Conservation (phyloP, 2,113 vertebrate genomes). For the Megalops atlanticus region DNA sequence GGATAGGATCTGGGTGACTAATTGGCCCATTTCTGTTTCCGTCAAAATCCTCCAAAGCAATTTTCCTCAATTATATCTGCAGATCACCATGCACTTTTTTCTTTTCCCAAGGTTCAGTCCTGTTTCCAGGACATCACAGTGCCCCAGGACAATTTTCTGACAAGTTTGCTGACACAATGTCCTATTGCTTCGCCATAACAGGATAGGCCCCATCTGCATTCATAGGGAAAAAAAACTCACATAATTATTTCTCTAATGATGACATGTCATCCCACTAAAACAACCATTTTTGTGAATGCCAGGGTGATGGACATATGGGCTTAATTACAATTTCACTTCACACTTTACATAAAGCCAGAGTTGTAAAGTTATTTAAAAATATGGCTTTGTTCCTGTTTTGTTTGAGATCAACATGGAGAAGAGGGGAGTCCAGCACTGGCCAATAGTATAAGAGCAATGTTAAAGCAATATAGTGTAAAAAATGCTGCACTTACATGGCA, state of each 20-base stretch:
- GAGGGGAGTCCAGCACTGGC: too few species aligned
- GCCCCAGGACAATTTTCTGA: slow-evolving; percentile 48
- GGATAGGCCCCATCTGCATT: background rate
- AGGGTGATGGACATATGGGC: background rate
- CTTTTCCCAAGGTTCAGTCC: slow-evolving; percentile 60
- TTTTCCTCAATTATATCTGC: slow-evolving; percentile 78
- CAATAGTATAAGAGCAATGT: too few species aligned
- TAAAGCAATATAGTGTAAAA: too few species aligned
- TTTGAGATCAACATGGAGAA: too few species aligned
- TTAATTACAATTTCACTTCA: too few species aligned
- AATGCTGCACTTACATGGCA: too few species aligned
- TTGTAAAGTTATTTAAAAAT: too few species aligned
- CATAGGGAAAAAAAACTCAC: background rate
- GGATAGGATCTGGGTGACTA: slow-evolving; percentile 67
- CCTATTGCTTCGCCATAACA: background rate
- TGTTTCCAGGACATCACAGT: slow-evolving; percentile 60
- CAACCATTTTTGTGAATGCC: background rate
- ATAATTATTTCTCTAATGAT: too few species aligned
- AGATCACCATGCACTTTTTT: slow-evolving; percentile 70
- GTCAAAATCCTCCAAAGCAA: slow-evolving; percentile 75
- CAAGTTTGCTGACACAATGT: slow-evolving; percentile 5
- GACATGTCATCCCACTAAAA: background rate
- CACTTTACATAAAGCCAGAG: too few species aligned
- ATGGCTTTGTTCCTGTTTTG: too few species aligned
- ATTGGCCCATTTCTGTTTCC: slow-evolving; percentile 78